Percentiles rank a stretch among this genome's conserved stretches.
These are phyloP conservation scores for Drosophila robusta DNA, from an alignment of 2,888 invertebrate species.

Conservation along the genomic window DNA sequence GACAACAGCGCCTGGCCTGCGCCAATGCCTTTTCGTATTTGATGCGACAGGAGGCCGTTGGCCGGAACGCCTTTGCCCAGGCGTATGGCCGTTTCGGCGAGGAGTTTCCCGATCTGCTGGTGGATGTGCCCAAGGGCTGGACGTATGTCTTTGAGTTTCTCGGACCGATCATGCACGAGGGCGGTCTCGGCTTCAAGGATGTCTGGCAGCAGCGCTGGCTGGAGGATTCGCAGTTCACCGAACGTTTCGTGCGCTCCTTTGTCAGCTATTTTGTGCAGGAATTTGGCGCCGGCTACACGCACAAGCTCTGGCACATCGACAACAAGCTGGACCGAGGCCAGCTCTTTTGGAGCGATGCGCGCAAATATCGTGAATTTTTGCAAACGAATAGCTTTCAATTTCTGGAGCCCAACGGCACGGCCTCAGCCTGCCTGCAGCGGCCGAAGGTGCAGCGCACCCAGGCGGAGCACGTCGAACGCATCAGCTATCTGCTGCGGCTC, in stretches of 20 bases:
- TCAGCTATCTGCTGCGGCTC: constrained; percentile 72
- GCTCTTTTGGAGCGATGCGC: constrained; percentile 66
- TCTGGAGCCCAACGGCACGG: constrained; percentile 62
- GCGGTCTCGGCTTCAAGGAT: constrained; percentile 68
- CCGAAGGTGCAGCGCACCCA: constrained; percentile 47
- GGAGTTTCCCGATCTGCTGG: constrained; percentile 74
- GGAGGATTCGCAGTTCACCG: constrained; percentile 54
- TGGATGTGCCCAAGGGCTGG: constrained; percentile 83
- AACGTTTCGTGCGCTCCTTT: constrained; percentile 77
- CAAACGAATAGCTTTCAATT: constrained; percentile 72
- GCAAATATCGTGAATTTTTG: constrained; percentile 73
- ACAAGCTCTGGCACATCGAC: constrained; percentile 78
- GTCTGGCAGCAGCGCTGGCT: constrained; percentile 80
- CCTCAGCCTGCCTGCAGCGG: constrained; percentile 33
- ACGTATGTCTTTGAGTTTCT: constrained; percentile 81
- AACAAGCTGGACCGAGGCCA: constrained; percentile 77
- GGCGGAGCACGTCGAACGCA: constrained; percentile 77
- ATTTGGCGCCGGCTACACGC: constrained; percentile 80
- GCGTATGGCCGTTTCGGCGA: constrained; percentile 74
- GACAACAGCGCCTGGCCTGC: constrained; percentile 72
- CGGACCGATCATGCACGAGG: constrained; percentile 79
- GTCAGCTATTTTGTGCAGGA: constrained; percentile 80
- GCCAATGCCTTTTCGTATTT: constrained; percentile 73
- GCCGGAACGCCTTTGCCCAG: constrained; percentile 59
- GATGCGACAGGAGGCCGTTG: constrained; percentile 62